Conservation (phyloP, 2,113 vertebrate species). For the Malurus cyaneus region DNA sequence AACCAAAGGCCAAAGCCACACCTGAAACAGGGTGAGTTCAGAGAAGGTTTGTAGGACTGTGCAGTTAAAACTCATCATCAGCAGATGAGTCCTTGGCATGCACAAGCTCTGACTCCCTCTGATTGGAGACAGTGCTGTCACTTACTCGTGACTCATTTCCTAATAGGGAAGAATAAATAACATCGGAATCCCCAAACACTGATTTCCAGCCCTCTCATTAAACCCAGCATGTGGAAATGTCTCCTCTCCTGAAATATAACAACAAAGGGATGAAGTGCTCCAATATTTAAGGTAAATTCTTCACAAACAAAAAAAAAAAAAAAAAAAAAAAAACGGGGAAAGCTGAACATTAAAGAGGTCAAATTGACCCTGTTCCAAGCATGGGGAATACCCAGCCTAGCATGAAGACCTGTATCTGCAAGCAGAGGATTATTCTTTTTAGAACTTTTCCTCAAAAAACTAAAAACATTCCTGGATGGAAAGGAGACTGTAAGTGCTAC, state of each 20-base stretch:
- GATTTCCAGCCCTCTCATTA: constrained; percentile 40
- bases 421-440: neutral
- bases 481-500: neutral
- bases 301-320: neutral
- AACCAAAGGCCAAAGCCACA: neutral
- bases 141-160: constrained; percentile 32
- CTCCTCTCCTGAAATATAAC: neutral
- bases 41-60: neutral
- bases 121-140: constrained; percentile 9
- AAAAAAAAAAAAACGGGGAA: neutral
- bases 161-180: constrained; percentile 47
- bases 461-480: neutral
- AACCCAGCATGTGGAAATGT: neutral
- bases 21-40: neutral
- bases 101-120: neutral
- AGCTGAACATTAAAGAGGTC: neutral
- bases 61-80: neutral
- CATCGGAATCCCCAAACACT: constrained; percentile 17
- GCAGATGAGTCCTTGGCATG: constrained; percentile 8
- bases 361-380: neutral
- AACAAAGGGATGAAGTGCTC: neutral
- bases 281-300: neutral
- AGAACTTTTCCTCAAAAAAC: neutral
- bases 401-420: neutral
- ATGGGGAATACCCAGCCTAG: neutral